Conservation (phyloP, 2,888 invertebrate species). For the Archaeoteleia sp. region DNA sequence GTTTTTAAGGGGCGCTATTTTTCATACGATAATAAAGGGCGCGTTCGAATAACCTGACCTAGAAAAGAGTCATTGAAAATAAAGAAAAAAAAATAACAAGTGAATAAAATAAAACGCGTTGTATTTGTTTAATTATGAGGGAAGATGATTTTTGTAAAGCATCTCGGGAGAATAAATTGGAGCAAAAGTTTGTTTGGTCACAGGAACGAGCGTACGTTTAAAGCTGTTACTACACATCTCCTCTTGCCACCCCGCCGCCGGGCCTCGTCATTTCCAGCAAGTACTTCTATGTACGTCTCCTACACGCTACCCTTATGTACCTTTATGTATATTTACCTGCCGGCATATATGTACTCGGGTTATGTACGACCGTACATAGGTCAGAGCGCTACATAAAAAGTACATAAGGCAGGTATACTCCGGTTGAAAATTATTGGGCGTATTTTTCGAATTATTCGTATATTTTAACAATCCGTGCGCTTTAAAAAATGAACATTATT, state of each 20-base stretch:
- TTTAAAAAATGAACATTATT: slow-evolving; percentile 45
- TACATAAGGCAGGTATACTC: slow-evolving; percentile 55
- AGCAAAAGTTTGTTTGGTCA: slow-evolving; percentile 47
- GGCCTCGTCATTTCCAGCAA: slow-evolving; percentile 73
- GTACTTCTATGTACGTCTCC: slow-evolving; percentile 73
- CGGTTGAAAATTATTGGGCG: slow-evolving; percentile 62
- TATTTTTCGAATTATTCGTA: slow-evolving; percentile 67
- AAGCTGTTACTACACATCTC: slow-evolving; percentile 52
- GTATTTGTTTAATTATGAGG: background rate
- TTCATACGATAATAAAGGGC: slow-evolving; percentile 25
- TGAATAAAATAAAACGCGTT: background rate
- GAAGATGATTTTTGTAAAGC: background rate
- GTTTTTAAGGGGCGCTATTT: slow-evolving; percentile 25
- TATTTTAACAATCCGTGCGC: slow-evolving; percentile 42
- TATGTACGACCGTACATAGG: slow-evolving; percentile 59
- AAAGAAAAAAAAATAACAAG: background rate
- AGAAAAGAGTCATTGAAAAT: too few species aligned
- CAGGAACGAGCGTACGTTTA: slow-evolving; percentile 52
- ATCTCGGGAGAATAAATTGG: slow-evolving; percentile 27
- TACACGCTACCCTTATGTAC: slow-evolving; percentile 67
- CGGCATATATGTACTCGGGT: slow-evolving; percentile 44
- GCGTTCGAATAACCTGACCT: too few species aligned
- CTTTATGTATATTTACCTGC: slow-evolving; percentile 55
- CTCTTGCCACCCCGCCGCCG: slow-evolving; percentile 56
- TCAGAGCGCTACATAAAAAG: slow-evolving; percentile 64